Conservation (phyloP, 2,797 vertebrate species). For the Coregonus suidteri region DNA sequence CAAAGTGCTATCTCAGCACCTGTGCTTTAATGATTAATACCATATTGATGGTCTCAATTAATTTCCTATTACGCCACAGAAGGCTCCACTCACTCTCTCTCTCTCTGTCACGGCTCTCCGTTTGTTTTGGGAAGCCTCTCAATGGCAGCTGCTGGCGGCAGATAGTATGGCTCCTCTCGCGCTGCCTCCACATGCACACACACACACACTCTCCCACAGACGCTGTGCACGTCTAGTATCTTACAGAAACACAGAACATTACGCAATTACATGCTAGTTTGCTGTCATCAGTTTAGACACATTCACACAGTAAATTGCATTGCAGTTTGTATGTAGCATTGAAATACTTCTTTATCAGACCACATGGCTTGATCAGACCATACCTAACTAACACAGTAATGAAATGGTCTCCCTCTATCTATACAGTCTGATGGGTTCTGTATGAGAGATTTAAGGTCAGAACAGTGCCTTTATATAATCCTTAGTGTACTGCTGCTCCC, state of each 20-base stretch:
- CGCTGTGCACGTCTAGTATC: conserved; percentile 39
- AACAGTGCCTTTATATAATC: too few species aligned
- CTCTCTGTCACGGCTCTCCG: conserved; percentile 73
- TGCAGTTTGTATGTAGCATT: background rate
- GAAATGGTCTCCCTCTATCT: background rate
- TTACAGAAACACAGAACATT: conserved; percentile 50
- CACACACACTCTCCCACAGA: conserved; percentile 24
- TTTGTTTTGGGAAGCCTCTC: conserved; percentile 72
- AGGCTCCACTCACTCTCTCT: conserved; percentile 75
- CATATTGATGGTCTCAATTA: conserved; percentile 88
- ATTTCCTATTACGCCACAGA: conserved; percentile 83
- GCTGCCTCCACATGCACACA: conserved; percentile 37
- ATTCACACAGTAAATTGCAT: conserved; percentile 33
- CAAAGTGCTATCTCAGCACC: conserved; percentile 83
- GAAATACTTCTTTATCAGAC: background rate
- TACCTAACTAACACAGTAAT: too few species aligned
- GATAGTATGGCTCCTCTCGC: conserved; percentile 65
- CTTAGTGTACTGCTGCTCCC: too few species aligned
- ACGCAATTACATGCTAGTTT: conserved; percentile 49
- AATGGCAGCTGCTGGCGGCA: conserved; percentile 76
- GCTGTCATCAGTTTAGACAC: conserved; percentile 24
- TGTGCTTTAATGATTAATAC: conserved; percentile 85
- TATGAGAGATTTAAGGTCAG: background rate
- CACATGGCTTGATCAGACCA: background rate
- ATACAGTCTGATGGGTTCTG: background rate